A percentile compares a stretch with the other conserved stretches of the same genome.
These are phyloP conservation scores for Lissonota sp. DNA, from an alignment of 2,888 invertebrate genomes.

Conservation along the genomic window DNA sequence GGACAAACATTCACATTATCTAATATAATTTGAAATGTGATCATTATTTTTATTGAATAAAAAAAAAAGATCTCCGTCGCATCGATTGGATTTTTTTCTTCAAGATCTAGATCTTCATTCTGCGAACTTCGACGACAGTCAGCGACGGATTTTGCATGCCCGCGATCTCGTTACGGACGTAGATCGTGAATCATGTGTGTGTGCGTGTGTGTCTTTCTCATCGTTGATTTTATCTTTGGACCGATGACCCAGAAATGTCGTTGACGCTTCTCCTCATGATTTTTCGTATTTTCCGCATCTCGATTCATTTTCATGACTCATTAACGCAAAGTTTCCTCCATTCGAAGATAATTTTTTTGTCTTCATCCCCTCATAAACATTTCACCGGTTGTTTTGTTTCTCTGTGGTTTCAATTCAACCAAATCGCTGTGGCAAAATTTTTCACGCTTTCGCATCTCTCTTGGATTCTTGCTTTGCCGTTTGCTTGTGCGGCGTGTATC, in stretches of 20 bases:
- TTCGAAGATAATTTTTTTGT: background rate
- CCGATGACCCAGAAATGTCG: slow-evolving; percentile 47
- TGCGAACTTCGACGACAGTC: background rate
- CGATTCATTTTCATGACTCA: background rate
- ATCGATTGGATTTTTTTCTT: no score
- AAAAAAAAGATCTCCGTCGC: no score
- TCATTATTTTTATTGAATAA: no score
- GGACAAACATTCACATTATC: no score
- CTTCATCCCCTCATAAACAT: background rate
- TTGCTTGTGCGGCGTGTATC: slow-evolving; percentile 67
- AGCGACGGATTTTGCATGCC: background rate
- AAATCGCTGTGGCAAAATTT: slow-evolving; percentile 36
- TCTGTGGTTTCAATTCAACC: slow-evolving; percentile 63
- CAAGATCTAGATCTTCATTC: no score
- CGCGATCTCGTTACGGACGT: background rate
- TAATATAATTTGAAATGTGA: no score
- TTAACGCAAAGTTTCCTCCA: background rate
- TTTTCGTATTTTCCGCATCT: background rate
- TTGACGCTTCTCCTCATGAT: background rate
- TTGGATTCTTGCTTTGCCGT: slow-evolving; percentile 45
- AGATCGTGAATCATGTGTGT: background rate
- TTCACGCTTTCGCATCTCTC: slow-evolving; percentile 40
- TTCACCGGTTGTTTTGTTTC: background rate
- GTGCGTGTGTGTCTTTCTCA: background rate
- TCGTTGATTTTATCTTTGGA: slow-evolving; percentile 26